These are phyloP conservation scores for Orthosia gothica DNA, from an alignment of 2,888 invertebrate species.

Conservation along the genomic window DNA sequence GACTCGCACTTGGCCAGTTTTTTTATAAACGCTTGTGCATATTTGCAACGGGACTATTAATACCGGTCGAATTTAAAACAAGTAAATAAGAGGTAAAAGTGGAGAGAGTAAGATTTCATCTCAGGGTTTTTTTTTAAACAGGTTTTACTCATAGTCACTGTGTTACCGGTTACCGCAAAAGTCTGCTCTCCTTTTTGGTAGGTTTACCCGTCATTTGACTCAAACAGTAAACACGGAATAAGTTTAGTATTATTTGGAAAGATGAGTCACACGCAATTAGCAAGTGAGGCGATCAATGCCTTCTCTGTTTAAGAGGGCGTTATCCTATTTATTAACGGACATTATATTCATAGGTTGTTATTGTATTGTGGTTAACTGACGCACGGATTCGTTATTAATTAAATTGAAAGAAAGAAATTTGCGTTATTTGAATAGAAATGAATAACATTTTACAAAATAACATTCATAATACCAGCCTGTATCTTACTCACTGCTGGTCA, in stretches of 20 bases:
- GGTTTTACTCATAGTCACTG: slow-evolving; percentile 6
- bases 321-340: too few relatives aligned
- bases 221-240: background rate
- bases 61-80: background rate
- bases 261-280: slow-evolving; percentile 29
- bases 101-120: slow-evolving; percentile 16
- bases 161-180: background rate
- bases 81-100: slow-evolving; percentile 7
- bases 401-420: background rate
- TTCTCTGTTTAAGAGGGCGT: background rate
- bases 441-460: too few relatives aligned
- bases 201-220: slow-evolving; percentile 15
- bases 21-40: background rate
- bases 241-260: background rate
- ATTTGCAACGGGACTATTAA: background rate
- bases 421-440: too few relatives aligned
- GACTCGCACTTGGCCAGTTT: too few relatives aligned
- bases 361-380: background rate
- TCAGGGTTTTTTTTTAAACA: slow-evolving; percentile 40
- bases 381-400: background rate
- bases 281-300: slow-evolving; percentile 5
- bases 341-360: background rate
- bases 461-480: too few relatives aligned
- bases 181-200: slow-evolving; percentile 7
- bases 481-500: too few relatives aligned